A percentile compares a stretch with the other conserved stretches of the same genome.
Evolutionary conservation across 53 echinoderm and acorn worm species (phyloP).

Genomic region (Patiria pectinifera): DNA sequence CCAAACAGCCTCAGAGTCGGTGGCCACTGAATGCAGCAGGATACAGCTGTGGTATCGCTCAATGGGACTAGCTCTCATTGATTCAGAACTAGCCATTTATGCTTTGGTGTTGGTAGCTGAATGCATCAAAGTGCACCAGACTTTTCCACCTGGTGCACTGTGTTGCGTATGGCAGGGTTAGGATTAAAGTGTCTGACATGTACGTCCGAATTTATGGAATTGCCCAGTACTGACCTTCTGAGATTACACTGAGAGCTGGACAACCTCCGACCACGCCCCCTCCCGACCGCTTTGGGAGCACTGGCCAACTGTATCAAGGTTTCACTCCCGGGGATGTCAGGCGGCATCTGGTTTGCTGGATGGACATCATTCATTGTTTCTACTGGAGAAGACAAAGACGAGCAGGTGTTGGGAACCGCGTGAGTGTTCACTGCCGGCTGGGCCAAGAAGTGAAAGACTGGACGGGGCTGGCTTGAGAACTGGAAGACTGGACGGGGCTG

Average conservation of each 20-base stretch:
- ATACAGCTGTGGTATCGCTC: too few species aligned
- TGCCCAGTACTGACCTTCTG: not conserved
- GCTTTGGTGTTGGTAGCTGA: too few species aligned
- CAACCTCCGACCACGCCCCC: slow-evolving; percentile 33
- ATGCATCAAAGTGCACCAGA: too few species aligned
- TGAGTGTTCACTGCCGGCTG: not conserved
- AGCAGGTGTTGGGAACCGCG: not conserved
- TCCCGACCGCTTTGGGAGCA: not conserved
- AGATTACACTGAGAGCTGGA: not conserved
- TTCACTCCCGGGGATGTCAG: not conserved
- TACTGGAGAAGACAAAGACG: not conserved
- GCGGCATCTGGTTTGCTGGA: not conserved
- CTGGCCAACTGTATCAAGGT: not conserved
- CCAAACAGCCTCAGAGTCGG: too few species aligned
- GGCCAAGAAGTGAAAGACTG: slow-evolving; percentile 1
- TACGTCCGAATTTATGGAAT: too few species aligned
- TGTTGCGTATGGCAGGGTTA: too few species aligned
- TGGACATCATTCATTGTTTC: not conserved
- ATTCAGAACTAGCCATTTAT: too few species aligned
- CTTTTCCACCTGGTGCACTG: too few species aligned
- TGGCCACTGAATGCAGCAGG: too few species aligned
- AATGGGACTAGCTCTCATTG: too few species aligned
- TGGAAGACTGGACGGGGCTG: not conserved
- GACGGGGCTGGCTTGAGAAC: not conserved
- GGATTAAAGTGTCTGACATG: too few species aligned